phyloP scores from a whole-genome alignment of 1,140 invertebrate genomes.

The Argopecten irradians region DNA sequence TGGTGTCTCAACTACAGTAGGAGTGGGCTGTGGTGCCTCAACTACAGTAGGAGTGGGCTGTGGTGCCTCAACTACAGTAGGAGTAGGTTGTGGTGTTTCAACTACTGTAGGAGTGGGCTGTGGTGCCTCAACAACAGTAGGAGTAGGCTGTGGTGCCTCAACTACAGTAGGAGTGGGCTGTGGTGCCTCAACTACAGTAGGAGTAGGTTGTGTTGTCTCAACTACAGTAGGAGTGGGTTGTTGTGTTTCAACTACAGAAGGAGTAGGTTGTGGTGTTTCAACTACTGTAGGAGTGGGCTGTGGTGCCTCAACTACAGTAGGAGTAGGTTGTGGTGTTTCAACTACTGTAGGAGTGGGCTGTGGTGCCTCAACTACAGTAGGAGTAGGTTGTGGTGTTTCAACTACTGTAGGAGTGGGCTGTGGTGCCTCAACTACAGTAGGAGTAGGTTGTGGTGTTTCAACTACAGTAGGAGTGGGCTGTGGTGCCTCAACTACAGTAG shows the following conservation, averaged over 20 bases:
- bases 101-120: background rate
- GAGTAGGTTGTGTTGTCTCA: constrained; percentile 11
- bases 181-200: background rate
- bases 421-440: background rate
- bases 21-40: background rate
- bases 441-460: no score
- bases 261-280: constrained; percentile 9
- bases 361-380: constrained; percentile 16
- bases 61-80: background rate
- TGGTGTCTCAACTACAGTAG: background rate
- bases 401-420: background rate
- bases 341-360: background rate
- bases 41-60: background rate
- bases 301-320: background rate
- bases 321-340: constrained; percentile 11
- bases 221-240: background rate
- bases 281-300: background rate
- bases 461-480: no score
- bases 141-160: background rate
- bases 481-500: no score
- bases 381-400: constrained; percentile 21
- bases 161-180: background rate
- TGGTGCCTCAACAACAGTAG: background rate
- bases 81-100: background rate
- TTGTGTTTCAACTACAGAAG: constrained; percentile 14